Evolutionary conservation across 1,140 invertebrate species (phyloP), one percentile per base, ranked within the genome.

Genomic region (Acromyrmex charruanus): DNA sequence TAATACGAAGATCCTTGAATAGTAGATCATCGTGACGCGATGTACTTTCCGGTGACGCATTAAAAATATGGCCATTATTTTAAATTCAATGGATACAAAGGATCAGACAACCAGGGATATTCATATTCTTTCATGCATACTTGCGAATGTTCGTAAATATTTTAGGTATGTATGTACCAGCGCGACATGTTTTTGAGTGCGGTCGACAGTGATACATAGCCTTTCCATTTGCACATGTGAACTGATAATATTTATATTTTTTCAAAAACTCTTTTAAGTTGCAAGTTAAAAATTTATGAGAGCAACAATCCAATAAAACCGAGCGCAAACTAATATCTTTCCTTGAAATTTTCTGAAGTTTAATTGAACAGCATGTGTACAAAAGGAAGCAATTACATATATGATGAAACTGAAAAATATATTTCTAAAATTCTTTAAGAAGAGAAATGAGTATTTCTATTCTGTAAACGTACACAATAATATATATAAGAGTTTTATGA

Each of bases 21-120:
- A 75, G 49, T 75, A 61, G 80, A 82, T 74, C 68, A 82, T 55
- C n/a, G 59, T 65, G 71, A 55, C 59, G 49, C 74, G 82, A 18
- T 77, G 18, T 65, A 31, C 59, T 79, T 79, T 0, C 35, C 49
- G 68, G 55, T 85, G 72, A 85, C 74, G 74, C 63, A 85, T 79
- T 85, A 85, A 85, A 85, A 85, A 85, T 85, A 85, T 51, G 61
- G 21, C 82, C 74, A 85, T 77, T 85, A 77, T 85, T 85, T 85
- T 85, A 58, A 77, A 85, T 85, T 85, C 82, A 85, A 85, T 85
- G 21, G 82, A 4, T 79, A 85, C 72, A 66, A 85, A 79, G 49
- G 74, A 39, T 85, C 63, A 28, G 59, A 79, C 74, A 53, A 66
- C 31, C 31, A 12, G 25, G 39, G 58, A 87, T 74, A 82, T 87